Base-by-base conservation (phyloP, 2,113 vertebrate species). In the Pedetes capensis region DNA sequence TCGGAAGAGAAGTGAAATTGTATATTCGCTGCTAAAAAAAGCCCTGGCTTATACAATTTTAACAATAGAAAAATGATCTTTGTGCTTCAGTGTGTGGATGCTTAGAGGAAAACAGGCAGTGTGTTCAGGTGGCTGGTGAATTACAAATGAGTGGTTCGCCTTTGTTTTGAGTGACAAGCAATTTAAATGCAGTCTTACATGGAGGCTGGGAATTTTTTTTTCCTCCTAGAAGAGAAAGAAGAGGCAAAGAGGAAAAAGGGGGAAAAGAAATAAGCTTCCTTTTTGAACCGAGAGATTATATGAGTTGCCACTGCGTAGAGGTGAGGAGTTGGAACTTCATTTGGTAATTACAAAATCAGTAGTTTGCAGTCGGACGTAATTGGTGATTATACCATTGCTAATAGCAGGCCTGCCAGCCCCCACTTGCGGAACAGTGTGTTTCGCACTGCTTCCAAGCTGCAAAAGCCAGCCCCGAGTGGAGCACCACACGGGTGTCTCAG, bases 161-260 rank as follows among this genome's bases (percentile, higher is more conserved):
- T 98, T 95, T 98, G 98, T 97, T 98, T 97, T 98, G 99, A 99
- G 98, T 99, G 99, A 99, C 99, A 98, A 98, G 99, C 98, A 95
- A 98, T 98, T 98, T 98, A 98, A 97, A 98, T 98, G 97, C 95
- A 74, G 98, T 98, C 98, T 97, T 98, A 97, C 0, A 8, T 96
- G 97, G 98, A 80, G 96, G 96, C 95, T 51, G 63, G 95, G 95
- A 87, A 86, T 53, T 44, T 87, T 82, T 59, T 20, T 80, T 7
- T 75, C 95, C 90, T 64, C 93, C 95, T 92, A 57, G 34, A 44
- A 51, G 37, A n/a, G 22, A 53, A 57, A 29, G 0, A 0, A 49
- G 75, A 85, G 63, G 87, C 51, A 84, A 42, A 57, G 29, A 29
- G 32, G 42, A 14, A n/a, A n/a, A n/a, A n/a, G 13, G 20, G 2